Percentiles rank a stretch among this genome's conserved stretches.
These are phyloP conservation scores for Pseudopleuronectes americanus DNA, from an alignment of 2,797 vertebrate species.

Conservation along the genomic window DNA sequence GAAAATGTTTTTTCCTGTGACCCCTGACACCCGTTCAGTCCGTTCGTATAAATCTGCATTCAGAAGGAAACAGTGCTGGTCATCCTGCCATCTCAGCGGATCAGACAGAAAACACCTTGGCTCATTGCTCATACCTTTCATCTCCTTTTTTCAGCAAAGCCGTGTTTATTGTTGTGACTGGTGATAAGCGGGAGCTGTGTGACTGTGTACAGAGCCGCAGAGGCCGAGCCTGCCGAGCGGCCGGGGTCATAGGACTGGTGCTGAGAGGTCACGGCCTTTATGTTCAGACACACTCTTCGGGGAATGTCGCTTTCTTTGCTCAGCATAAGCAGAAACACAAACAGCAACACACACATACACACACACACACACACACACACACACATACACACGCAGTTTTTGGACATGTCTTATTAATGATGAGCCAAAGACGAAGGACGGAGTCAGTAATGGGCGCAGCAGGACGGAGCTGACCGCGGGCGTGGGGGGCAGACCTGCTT, in stretches of 20 bases:
- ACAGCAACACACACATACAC: constrained; percentile 23
- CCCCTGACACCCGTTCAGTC: constrained; percentile 25
- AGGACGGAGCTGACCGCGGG: constrained; percentile 44
- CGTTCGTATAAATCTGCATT: constrained; percentile 20
- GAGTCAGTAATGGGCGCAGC: constrained; percentile 34
- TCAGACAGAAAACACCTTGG: constrained; percentile 26
- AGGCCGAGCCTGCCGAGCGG: constrained; percentile 35
- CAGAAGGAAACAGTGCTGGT: constrained; percentile 8
- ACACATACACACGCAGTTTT: constrained; percentile 1
- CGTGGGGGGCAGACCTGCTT: constrained; percentile 23
- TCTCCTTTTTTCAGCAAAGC: constrained; percentile 36
- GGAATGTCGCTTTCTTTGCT: constrained; percentile 48
- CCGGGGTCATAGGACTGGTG: constrained; percentile 46
- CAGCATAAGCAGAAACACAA: constrained; percentile 37
- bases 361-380: constrained; percentile 21
- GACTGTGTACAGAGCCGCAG: constrained; percentile 57
- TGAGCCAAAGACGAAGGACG: constrained; percentile 30
- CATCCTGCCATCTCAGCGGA: constrained; percentile 1
- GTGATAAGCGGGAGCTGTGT: constrained; percentile 39
- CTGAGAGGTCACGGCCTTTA: constrained; percentile 65
- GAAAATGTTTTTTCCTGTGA: constrained; percentile 24
- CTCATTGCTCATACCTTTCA: constrained; percentile 37
- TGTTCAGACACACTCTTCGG: constrained; percentile 71
- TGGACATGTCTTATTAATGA: constrained; percentile 60
- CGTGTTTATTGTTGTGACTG: constrained; percentile 55